Evolutionary conservation across 2,113 vertebrate genomes (phyloP), one percentile per base, ranked within the genome.

Genomic region (Haliaeetus leucogaster): DNA sequence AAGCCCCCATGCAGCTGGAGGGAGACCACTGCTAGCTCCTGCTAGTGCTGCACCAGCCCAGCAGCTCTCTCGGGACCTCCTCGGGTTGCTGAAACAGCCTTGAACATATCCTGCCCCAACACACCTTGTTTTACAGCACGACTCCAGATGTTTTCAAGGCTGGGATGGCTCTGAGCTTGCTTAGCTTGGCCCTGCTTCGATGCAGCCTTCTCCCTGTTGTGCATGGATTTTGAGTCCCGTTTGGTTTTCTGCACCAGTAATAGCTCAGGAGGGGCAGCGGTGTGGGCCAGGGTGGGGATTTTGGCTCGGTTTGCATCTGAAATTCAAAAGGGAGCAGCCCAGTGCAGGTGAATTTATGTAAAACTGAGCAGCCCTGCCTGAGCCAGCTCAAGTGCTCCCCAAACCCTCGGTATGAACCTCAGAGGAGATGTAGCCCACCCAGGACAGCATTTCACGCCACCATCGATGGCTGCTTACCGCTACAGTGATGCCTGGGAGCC

Each of bases 401-500:
- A 66, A 36, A 47, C n/a, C 58, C 58, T 47, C 1, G 1, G 10
- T 22, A 1, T 0, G 45, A 55, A 9, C 32, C 43, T 34, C 20
- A 0, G 5, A 48, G 67, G 25, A 43, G 62, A 22, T 4, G 34
- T 58, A 79, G 22, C 19, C 66, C 12, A 0, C 27, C 52, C 62
- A 18, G 67, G 26, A 10, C 34, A 38, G 42, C 42, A 42, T 48
- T 12, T 10, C 52, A 3, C 47, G 23, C 32, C 77, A 4, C 23
- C 22, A 30, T 29, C 3, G 2, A 0, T 2, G 25, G 61, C 36
- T 50, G 19, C 10, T 63, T 30, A 25, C 23, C 3, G 9, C n/a
- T 16, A 0, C 1, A 1, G 43, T 1, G 0, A 14, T 27, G 34
- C 29, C 61, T 7, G 0, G 36, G 36, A 42, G 29, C 66, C 79